Conservation (phyloP, 2,113 vertebrate genomes). For the Heptranchias perlo region DNA sequence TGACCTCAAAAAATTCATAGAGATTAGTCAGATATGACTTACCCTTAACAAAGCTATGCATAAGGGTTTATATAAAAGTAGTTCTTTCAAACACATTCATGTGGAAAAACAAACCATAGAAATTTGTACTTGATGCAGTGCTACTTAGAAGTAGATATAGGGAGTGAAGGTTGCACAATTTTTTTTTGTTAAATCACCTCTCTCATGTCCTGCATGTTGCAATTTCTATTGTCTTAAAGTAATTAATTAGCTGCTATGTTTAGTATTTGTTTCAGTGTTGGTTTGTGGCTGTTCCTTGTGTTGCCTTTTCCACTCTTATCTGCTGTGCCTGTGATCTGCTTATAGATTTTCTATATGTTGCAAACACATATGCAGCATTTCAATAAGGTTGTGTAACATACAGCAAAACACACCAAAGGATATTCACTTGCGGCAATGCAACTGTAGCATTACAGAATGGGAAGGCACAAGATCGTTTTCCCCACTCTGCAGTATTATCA, state of each 20-base stretch:
- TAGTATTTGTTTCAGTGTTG: neutral
- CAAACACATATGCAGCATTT: neutral
- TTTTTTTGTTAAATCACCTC: neutral
- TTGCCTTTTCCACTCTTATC: neutral
- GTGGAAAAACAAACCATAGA: neutral
- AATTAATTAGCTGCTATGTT: neutral
- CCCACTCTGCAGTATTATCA: neutral
- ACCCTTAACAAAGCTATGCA: neutral
- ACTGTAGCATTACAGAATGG: neutral
- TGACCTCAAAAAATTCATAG: neutral
- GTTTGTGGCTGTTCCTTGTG: neutral
- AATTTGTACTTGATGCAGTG: neutral
- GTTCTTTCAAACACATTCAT: neutral
- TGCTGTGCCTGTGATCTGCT: neutral
- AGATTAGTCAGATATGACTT: neutral
- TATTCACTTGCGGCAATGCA: neutral
- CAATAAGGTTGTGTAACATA: neutral
- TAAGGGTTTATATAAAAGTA: neutral
- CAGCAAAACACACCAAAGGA: neutral
- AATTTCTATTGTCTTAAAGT: neutral
- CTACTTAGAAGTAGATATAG: neutral
- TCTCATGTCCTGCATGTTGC: neutral
- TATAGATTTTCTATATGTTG: slow-evolving; percentile 21
- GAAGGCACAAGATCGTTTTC: neutral
- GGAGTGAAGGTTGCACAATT: slow-evolving; percentile 19